phyloP scores from a whole-genome alignment of 2,797 vertebrate genomes.

The Pantherophis vulpinus region DNA sequence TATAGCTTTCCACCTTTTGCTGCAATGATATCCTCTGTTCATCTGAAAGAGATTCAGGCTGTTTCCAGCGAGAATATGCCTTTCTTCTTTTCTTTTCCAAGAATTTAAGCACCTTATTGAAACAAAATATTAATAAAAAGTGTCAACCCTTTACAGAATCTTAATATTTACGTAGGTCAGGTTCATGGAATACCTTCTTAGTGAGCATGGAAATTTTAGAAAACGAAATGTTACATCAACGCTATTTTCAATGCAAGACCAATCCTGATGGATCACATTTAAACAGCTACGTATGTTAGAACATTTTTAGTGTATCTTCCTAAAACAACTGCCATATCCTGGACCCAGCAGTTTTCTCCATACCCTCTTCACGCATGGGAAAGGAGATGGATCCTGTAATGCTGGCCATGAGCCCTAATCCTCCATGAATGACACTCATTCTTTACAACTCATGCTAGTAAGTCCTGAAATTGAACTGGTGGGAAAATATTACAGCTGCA shows the following conservation, averaged over 20 bases:
- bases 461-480: background rate
- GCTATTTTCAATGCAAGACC: background rate
- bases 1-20: conserved; percentile 80
- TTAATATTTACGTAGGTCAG: background rate
- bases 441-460: background rate
- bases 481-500: background rate
- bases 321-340: background rate
- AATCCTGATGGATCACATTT: background rate
- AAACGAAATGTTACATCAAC: conserved; percentile 15
- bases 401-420: background rate
- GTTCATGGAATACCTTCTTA: conserved; percentile 16
- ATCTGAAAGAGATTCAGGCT: conserved; percentile 78
- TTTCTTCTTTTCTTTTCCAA: conserved; percentile 73
- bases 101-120: conserved; percentile 78
- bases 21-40: conserved; percentile 78
- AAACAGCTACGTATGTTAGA: background rate
- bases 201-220: background rate
- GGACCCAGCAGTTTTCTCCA: background rate
- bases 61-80: conserved; percentile 72
- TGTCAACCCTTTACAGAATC: conserved; percentile 12
- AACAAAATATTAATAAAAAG: conserved; percentile 20
- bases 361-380: background rate
- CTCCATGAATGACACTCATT: background rate
- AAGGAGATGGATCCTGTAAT: background rate
- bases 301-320: background rate